phyloP scores from a whole-genome alignment of 2,797 vertebrate genomes.

The Neosilurus hyrtlii region DNA sequence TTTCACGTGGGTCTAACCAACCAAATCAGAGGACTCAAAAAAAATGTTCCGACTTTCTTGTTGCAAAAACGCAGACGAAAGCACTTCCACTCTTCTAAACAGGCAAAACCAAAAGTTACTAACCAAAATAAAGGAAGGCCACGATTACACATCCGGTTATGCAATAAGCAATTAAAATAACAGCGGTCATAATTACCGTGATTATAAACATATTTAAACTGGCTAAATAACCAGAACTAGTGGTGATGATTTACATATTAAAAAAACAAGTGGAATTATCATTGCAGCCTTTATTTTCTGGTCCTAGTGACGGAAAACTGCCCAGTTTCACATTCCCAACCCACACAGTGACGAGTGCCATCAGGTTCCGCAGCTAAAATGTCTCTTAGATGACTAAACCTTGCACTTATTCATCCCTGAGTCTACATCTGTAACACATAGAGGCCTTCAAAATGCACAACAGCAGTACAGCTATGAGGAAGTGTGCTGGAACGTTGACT shows the following conservation, averaged over 20 bases:
- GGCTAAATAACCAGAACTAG: background rate
- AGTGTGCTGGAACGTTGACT: slow-evolving; percentile 33
- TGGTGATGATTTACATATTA: background rate
- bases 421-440: background rate
- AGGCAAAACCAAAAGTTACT: background rate
- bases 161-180: too few species aligned
- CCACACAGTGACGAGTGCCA: background rate
- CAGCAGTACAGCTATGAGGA: slow-evolving; percentile 17
- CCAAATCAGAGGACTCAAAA: background rate
- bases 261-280: background rate
- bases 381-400: slow-evolving; percentile 23
- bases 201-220: background rate
- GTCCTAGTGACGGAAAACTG: background rate
- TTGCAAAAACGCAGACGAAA: background rate
- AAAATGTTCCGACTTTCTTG: background rate
- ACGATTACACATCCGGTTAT: background rate
- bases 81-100: background rate
- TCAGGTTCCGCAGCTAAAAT: background rate
- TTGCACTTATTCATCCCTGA: background rate
- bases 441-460: background rate
- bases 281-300: background rate
- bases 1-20: background rate
- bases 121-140: background rate
- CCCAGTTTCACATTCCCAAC: background rate
- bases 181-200: too few species aligned